These are phyloP conservation scores for Tachina grossa DNA, from an alignment of 2,888 invertebrate species.

Conservation along the genomic window DNA sequence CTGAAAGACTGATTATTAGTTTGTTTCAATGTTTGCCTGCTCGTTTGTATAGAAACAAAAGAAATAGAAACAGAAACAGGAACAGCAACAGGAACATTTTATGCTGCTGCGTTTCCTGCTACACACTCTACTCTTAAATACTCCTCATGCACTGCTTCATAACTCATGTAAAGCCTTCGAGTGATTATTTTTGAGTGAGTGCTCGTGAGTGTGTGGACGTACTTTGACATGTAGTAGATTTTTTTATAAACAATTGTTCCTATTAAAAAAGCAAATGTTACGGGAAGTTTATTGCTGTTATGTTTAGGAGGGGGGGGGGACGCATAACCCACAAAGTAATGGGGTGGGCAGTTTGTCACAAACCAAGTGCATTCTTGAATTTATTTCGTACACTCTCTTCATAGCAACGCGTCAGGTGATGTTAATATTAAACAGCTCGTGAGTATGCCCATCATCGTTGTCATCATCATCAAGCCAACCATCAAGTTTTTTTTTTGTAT, in stretches of 20 bases:
- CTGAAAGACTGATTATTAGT: slow-evolving; percentile 13
- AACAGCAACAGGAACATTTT: slow-evolving; percentile 71
- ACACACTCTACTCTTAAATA: background rate
- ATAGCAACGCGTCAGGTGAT: slow-evolving; percentile 68
- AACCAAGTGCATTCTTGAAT: slow-evolving; percentile 64
- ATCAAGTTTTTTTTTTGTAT: slow-evolving; percentile 2
- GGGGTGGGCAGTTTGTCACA: slow-evolving; percentile 56
- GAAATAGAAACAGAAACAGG: slow-evolving; percentile 45
- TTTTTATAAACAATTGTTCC: slow-evolving; percentile 28
- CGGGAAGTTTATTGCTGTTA: slow-evolving; percentile 58
- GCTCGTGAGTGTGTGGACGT: background rate
- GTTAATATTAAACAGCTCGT: slow-evolving; percentile 57
- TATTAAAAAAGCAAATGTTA: slow-evolving; percentile 41
- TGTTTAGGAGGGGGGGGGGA: no score
- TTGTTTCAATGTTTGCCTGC: slow-evolving; percentile 41
- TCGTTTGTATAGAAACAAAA: slow-evolving; percentile 52
- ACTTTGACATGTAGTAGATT: slow-evolving; percentile 33
- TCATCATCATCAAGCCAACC: slow-evolving; percentile 34
- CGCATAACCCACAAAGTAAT: background rate
- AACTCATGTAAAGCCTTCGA: background rate
- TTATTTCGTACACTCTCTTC: slow-evolving; percentile 50
- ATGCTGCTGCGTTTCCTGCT: slow-evolving; percentile 63
- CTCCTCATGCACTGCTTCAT: background rate
- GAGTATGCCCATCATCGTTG: slow-evolving; percentile 34
- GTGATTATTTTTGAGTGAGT: background rate